Base-by-base conservation (phyloP, 2,888 invertebrate genomes). In the Gibbula magus region DNA sequence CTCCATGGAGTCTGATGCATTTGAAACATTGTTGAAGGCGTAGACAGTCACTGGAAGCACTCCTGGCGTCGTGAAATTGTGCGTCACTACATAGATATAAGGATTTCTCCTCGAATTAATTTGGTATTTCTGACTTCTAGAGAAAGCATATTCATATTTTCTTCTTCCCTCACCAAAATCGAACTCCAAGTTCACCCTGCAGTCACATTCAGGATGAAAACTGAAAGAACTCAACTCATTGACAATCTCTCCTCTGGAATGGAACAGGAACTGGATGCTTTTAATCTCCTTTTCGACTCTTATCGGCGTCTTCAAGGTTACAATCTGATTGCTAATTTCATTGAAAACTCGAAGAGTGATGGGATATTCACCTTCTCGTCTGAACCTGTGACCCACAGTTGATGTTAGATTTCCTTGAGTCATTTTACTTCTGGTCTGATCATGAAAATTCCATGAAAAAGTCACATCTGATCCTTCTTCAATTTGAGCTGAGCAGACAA, bases 11-110 rank as follows among this genome's bases (percentile, higher is more conserved):
- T 85, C 76, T 10, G 79, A 66, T 3, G 83, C 81, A 70, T 85
- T 85, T 0, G 90, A 90, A 7, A 91, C 86, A 2, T 83, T 61
- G 81, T 91, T 91, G 76, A 84, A 87, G 3, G 87, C 90, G 79
- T 79, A 85, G 7, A 89, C 87, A 16, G 81, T 83, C 8, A 89
- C 87, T 8, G 74, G 54, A 79, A 89, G 84, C 4, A 80, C 70
- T 1, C 88, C 90, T 8, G 83, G 73, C n/a, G 25, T n/a, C 0
- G 74, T 25, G 73, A 83, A 89, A 22, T 22, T 45, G 56, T 82
- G 80, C 8, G 66, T 73, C 51, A 82, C 53, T 10, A 78, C 79
- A 52, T 76, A 79, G 16, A 75, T 66, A 22, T 79, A 39, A 56
- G 2, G 78, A 54, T n/a, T 56, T 18, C 74, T 77, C 13, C 32